Evolutionary conservation across 2,797 vertebrate species (phyloP).

Genomic region (Triplophysa bombifrons): DNA sequence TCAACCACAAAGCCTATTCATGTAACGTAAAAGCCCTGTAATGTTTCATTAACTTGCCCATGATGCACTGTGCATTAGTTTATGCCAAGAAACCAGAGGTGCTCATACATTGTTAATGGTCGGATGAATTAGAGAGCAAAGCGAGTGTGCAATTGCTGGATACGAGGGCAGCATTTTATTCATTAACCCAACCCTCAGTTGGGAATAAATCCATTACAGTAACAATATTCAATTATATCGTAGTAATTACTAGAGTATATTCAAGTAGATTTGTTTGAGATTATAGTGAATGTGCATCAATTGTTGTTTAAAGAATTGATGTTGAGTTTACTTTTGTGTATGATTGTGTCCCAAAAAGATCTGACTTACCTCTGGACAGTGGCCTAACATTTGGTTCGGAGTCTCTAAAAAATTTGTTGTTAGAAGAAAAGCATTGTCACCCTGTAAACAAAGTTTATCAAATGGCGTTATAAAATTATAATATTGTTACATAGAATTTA

Average conservation of each 20-base stretch:
- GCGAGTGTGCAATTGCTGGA: background rate
- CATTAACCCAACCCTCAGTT: too few species aligned
- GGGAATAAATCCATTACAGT: too few species aligned
- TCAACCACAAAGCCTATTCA: conserved; percentile 60
- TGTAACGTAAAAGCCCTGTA: background rate
- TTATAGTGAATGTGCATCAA: too few species aligned
- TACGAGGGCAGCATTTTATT: too few species aligned
- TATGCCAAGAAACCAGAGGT: background rate
- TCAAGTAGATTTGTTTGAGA: background rate
- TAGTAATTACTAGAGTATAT: background rate
- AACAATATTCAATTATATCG: background rate
- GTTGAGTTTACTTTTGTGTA: too few species aligned
- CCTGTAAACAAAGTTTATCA: conserved; percentile 70
- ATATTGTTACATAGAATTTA: too few species aligned
- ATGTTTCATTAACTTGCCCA: background rate
- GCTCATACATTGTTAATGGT: conserved; percentile 9
- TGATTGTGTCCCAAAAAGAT: background rate
- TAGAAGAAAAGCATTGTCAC: conserved; percentile 85
- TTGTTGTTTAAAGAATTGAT: background rate
- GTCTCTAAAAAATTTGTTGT: conserved; percentile 89
- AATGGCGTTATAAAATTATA: background rate
- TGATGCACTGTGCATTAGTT: background rate
- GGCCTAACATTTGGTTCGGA: conserved; percentile 82
- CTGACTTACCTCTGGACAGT: conserved; percentile 86
- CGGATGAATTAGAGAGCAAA: background rate